These are phyloP conservation scores for Conus canariensis DNA, from an alignment of 2,888 invertebrate species.

Conservation along the genomic window DNA sequence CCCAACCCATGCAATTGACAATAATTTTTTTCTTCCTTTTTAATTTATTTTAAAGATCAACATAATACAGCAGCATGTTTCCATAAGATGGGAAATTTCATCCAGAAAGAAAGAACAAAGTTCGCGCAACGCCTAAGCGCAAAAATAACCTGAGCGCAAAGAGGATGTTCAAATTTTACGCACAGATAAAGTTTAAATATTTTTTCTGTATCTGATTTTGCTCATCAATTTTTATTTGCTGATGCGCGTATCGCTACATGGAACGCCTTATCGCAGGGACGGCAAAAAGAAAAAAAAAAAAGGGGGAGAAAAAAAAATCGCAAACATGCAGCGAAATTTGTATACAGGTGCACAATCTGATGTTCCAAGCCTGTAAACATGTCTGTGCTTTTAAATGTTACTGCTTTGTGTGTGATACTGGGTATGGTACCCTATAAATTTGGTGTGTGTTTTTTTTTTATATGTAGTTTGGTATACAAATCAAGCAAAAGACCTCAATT, in stretches of 20 bases:
- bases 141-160: not conserved
- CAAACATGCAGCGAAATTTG: slow-evolving; percentile 28
- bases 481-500: too few species aligned
- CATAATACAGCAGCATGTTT: not conserved
- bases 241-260: not conserved
- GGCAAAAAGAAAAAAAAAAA: not conserved
- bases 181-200: not conserved
- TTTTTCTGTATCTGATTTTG: not conserved
- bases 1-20: slow-evolving; percentile 11
- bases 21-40: not conserved
- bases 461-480: too few species aligned
- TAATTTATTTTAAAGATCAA: not conserved
- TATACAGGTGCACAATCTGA: not conserved
- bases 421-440: too few species aligned
- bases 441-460: too few species aligned
- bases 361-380: not conserved
- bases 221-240: not conserved
- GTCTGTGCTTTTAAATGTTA: too few species aligned
- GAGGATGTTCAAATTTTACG: not conserved
- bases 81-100: not conserved
- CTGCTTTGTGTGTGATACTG: too few species aligned
- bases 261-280: not conserved
- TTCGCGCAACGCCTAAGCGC: slow-evolving; percentile 19
- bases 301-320: not conserved
- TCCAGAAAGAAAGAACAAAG: slow-evolving; percentile 22